phyloP scores from a whole-genome alignment of 1,140 invertebrate genomes.

The Apolygus lucorum region DNA sequence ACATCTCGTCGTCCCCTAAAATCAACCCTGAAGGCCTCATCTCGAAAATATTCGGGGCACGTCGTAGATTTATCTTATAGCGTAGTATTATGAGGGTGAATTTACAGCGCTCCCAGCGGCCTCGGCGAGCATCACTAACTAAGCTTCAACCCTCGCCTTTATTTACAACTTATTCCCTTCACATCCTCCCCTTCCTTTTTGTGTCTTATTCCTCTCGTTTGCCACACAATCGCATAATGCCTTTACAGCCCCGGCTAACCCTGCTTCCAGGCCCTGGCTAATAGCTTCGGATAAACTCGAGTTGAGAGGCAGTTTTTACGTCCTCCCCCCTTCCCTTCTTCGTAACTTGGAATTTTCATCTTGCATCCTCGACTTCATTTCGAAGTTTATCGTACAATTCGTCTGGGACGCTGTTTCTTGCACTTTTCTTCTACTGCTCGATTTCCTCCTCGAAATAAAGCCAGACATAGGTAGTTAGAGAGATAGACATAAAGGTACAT shows the following conservation, averaged over 20 bases:
- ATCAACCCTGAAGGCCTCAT: background rate
- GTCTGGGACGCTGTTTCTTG: too few species aligned
- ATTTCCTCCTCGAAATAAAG: too few species aligned
- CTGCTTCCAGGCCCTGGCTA: background rate
- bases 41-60: constrained; percentile 1
- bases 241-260: constrained; percentile 10
- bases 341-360: too few species aligned
- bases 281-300: background rate
- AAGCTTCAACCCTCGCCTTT: background rate
- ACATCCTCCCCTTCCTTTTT: background rate
- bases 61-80: constrained; percentile 15
- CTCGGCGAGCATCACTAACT: background rate
- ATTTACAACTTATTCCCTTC: constrained; percentile 6
- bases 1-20: too few species aligned
- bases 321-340: background rate
- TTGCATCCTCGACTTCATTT: too few species aligned
- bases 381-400: too few species aligned
- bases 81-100: background rate
- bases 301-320: background rate
- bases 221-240: constrained; percentile 4
- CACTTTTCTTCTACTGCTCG: too few species aligned
- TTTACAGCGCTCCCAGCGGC: constrained; percentile 4
- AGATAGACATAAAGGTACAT: too few species aligned
- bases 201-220: background rate
- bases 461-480: too few species aligned